These are phyloP conservation scores for Uloborus diversus DNA, from an alignment of 1,140 invertebrate species.

Conservation along the genomic window DNA sequence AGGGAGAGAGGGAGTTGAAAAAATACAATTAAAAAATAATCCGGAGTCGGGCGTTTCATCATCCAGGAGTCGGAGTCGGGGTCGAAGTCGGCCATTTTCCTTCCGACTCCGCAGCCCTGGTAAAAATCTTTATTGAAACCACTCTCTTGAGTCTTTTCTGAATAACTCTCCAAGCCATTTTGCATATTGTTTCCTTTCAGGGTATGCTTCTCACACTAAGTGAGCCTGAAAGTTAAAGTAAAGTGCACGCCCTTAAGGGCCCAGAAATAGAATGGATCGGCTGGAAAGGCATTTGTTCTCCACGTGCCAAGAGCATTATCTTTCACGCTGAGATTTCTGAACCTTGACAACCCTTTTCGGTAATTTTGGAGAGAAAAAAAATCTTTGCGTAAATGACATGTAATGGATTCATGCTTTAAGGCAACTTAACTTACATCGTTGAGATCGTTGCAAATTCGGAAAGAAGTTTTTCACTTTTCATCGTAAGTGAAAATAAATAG, in stretches of 20 bases:
- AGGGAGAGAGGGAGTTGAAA: background rate
- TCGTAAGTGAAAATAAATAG: too few species aligned
- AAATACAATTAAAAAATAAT: background rate
- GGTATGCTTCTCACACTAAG: slow-evolving; percentile 24
- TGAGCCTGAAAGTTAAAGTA: slow-evolving; percentile 42
- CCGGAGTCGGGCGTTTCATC: background rate
- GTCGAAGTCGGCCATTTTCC: background rate
- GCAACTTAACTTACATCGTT: background rate
- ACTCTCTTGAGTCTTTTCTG: background rate
- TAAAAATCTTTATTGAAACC: too few species aligned
- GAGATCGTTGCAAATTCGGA: too few species aligned
- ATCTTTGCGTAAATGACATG: background rate
- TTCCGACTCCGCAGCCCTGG: background rate
- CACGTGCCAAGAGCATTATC: background rate
- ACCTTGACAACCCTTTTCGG: too few species aligned
- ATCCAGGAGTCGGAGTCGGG: background rate
- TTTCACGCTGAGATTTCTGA: background rate
- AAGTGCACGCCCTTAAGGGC: background rate
- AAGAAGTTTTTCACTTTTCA: too few species aligned
- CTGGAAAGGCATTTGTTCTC: background rate
- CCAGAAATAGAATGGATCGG: background rate
- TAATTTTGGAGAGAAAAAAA: background rate
- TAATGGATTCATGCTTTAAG: background rate
- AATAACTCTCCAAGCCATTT: background rate
- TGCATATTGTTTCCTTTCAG: slow-evolving; percentile 10